Conservation (phyloP, 2,113 vertebrate genomes). For the Triplophysa siluroides region DNA sequence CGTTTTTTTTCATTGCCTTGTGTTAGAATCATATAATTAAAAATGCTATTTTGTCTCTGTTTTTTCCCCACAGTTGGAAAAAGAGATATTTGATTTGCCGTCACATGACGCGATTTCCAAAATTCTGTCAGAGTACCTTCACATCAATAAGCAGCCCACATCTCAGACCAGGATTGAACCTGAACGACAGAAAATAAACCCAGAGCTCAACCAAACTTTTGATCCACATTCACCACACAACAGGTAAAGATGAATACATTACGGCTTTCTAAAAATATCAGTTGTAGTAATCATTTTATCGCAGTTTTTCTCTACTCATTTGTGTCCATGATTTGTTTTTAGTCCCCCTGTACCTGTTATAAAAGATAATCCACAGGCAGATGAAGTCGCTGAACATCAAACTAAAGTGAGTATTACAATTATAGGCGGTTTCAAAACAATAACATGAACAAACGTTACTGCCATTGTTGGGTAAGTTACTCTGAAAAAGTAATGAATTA, state of each 20-base stretch:
- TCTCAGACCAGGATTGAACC: slow-evolving; percentile 28
- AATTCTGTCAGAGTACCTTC: slow-evolving; percentile 63
- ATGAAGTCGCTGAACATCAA: slow-evolving; percentile 57
- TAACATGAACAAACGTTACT: too few species aligned
- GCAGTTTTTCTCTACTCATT: background rate
- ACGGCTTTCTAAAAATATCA: background rate
- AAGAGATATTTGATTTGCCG: slow-evolving; percentile 59
- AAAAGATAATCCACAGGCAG: slow-evolving; percentile 38
- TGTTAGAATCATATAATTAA: slow-evolving; percentile 34
- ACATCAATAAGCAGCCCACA: slow-evolving; percentile 38
- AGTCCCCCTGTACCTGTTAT: slow-evolving; percentile 52
- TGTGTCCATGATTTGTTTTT: slow-evolving; percentile 8
- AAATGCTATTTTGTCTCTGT: background rate
- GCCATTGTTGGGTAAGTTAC: too few species aligned
- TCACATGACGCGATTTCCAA: slow-evolving; percentile 66
- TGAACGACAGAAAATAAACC: slow-evolving; percentile 16
- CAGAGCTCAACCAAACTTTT: slow-evolving; percentile 54
- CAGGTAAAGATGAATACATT: slow-evolving; percentile 23
- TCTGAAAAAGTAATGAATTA: too few species aligned
- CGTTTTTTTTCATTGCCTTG: background rate
- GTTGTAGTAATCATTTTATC: too few species aligned
- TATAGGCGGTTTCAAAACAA: background rate
- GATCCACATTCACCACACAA: slow-evolving; percentile 48
- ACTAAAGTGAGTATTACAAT: slow-evolving; percentile 59
- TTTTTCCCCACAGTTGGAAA: slow-evolving; percentile 52